A percentile compares a stretch with the other conserved stretches of the same genome.
phyloP scores from a whole-genome alignment of 1,140 invertebrate species.

The Aphidius ervi region DNA sequence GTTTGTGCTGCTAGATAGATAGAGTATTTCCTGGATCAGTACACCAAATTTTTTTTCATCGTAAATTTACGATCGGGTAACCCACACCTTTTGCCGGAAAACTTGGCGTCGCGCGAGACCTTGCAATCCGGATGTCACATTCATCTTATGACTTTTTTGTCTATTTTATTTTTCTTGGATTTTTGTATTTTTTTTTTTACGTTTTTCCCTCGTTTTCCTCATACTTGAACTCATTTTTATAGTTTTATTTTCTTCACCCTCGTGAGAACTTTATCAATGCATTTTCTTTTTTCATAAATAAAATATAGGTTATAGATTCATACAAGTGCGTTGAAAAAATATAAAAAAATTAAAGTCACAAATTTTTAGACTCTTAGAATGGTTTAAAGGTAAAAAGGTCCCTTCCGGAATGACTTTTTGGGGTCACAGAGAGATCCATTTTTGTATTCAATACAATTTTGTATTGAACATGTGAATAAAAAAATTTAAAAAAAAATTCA shows the following conservation, averaged over 20 bases:
- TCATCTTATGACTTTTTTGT: slow-evolving; percentile 8
- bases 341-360: too few relatives aligned
- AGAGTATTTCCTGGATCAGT: neutral
- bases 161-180: neutral
- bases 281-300: neutral
- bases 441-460: too few relatives aligned
- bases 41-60: slow-evolving; percentile 2
- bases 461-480: too few relatives aligned
- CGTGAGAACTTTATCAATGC: too few relatives aligned
- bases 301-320: neutral
- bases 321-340: neutral
- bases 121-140: slow-evolving; percentile 4
- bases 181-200: neutral
- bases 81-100: neutral
- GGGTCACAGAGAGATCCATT: neutral
- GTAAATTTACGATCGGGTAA: slow-evolving; percentile 6
- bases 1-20: neutral
- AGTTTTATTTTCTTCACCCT: too few relatives aligned
- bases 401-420: slow-evolving; percentile 10
- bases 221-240: too few relatives aligned
- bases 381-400: slow-evolving; percentile 5
- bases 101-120: neutral
- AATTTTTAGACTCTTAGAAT: too few relatives aligned
- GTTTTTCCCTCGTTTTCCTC: too few relatives aligned
- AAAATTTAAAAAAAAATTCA: too few relatives aligned